Conservation (phyloP, 2,797 vertebrate genomes). For the Diplodus puntazzo region DNA sequence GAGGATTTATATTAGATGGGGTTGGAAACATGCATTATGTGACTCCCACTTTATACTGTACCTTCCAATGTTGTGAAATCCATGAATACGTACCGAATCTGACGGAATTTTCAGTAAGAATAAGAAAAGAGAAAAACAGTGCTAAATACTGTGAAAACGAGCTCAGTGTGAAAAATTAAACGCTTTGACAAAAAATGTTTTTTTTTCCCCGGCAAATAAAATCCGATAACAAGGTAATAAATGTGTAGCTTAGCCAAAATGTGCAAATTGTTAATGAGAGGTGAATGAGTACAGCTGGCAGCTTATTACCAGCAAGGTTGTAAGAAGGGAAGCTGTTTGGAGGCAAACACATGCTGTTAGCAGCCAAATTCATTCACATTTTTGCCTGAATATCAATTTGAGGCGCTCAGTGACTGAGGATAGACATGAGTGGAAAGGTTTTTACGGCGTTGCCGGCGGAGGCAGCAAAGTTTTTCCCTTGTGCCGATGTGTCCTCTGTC, state of each 20-base stretch:
- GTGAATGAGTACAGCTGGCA: constrained; percentile 56
- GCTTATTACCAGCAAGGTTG: constrained; percentile 54
- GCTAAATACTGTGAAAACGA: constrained; percentile 31
- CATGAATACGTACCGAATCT: constrained; percentile 26
- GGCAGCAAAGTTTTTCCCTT: constrained; percentile 45
- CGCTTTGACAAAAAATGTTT: constrained; percentile 30
- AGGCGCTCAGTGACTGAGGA: constrained; percentile 6
- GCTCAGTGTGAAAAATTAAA: constrained; percentile 35
- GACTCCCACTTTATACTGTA: background rate
- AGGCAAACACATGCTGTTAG: constrained; percentile 40
- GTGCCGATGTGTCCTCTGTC: constrained; percentile 64
- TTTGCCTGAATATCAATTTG: constrained; percentile 50
- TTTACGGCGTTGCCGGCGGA: constrained; percentile 25
- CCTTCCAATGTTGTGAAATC: constrained; percentile 4
- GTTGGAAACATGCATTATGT: constrained; percentile 18
- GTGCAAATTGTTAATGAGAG: constrained; percentile 72
- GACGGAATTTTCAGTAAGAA: constrained; percentile 17
- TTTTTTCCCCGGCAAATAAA: constrained; percentile 44
- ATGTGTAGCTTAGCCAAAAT: constrained; percentile 57
- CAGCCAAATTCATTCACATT: constrained; percentile 37
- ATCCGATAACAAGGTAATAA: constrained; percentile 68
- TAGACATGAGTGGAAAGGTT: constrained; percentile 15
- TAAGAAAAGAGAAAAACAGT: constrained; percentile 1
- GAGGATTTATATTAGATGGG: constrained; percentile 15
- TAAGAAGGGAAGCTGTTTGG: constrained; percentile 17